Evolutionary conservation across 2,113 vertebrate genomes (phyloP).

Genomic region (Rhea pennata): DNA sequence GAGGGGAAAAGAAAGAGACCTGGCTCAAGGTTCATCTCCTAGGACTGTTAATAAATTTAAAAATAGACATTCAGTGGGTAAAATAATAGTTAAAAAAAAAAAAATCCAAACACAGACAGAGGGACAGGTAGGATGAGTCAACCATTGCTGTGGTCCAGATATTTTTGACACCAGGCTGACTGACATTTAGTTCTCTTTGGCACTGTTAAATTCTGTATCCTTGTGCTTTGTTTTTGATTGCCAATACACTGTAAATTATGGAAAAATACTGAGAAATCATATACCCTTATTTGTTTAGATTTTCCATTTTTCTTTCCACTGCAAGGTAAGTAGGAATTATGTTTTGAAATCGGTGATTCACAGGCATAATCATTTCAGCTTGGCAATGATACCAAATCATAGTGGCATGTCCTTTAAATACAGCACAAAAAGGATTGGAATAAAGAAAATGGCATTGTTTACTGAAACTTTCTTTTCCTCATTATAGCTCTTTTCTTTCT

Average conservation of each 20-base stretch:
- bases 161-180: neutral
- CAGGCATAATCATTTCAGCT: neutral
- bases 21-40: neutral
- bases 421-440: neutral
- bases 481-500: neutral
- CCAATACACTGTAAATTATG: neutral
- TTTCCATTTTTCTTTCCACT: constrained; percentile 26
- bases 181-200: neutral
- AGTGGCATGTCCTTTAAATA: neutral
- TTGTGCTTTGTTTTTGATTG: neutral
- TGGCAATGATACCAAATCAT: neutral
- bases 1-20: neutral
- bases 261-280: constrained; percentile 5
- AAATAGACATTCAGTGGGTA: neutral
- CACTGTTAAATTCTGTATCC: neutral
- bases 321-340: constrained; percentile 26
- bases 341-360: constrained; percentile 41
- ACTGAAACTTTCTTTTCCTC: neutral
- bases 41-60: neutral
- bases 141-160: neutral
- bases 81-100: neutral
- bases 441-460: neutral
- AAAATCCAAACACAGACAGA: neutral
- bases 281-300: neutral
- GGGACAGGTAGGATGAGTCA: neutral